Percentiles rank a stretch among this genome's conserved stretches.
Evolutionary conservation across 1,140 invertebrate species (phyloP).

Genomic region (Andricus grossulariae): DNA sequence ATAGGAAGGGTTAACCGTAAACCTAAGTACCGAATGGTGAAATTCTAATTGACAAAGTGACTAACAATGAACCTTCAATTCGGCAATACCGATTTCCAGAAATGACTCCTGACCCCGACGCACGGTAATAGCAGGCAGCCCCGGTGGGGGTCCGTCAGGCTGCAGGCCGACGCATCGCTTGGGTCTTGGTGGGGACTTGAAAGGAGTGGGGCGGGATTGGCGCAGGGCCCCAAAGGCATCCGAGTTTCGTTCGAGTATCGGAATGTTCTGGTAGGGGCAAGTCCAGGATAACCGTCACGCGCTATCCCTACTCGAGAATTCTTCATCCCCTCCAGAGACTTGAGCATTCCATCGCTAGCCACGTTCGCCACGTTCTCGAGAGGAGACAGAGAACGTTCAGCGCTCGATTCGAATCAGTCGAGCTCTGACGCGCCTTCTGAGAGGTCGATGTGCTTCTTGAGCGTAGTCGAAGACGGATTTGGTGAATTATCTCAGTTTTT

Average conservation of each 20-base stretch:
- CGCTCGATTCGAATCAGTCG: slow-evolving; percentile 65
- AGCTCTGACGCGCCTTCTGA: slow-evolving; percentile 65
- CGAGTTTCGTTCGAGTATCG: slow-evolving; percentile 63
- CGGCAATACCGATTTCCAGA: slow-evolving; percentile 14
- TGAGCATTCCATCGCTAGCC: slow-evolving; percentile 63
- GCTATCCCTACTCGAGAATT: slow-evolving; percentile 62
- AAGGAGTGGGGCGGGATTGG: slow-evolving; percentile 50
- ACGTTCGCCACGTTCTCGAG: slow-evolving; percentile 59
- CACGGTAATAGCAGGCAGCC: slow-evolving; percentile 22
- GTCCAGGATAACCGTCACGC: slow-evolving; percentile 72
- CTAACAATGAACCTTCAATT: neutral
- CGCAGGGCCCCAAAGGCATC: slow-evolving; percentile 57
- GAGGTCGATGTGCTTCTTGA: slow-evolving; percentile 53
- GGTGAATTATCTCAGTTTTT: neutral
- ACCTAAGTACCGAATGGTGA: neutral
- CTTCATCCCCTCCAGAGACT: slow-evolving; percentile 51
- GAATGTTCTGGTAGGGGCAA: slow-evolving; percentile 70
- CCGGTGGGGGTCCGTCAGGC: slow-evolving; percentile 44
- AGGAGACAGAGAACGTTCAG: slow-evolving; percentile 62
- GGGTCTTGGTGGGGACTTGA: slow-evolving; percentile 46
- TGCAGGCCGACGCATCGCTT: slow-evolving; percentile 27
- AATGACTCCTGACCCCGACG: slow-evolving; percentile 7
- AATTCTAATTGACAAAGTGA: slow-evolving; percentile 18
- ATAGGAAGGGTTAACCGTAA: too few relatives aligned
- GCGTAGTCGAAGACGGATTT: neutral